These are phyloP conservation scores for Pseudonaja textilis DNA, from an alignment of 2,113 vertebrate genomes.

Conservation along the genomic window DNA sequence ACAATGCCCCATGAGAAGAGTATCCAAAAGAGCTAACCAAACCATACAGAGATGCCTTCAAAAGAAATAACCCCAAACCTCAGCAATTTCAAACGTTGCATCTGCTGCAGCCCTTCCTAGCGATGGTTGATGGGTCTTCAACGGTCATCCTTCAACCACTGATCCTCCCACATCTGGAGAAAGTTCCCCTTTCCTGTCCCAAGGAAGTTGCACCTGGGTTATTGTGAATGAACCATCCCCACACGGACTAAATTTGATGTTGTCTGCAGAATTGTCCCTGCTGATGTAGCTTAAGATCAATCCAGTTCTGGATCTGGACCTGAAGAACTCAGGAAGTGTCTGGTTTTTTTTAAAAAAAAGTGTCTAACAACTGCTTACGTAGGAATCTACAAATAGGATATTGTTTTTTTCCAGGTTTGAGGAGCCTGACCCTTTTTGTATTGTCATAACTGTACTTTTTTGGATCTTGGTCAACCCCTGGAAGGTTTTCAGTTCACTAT, in stretches of 20 bases:
- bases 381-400: not conserved
- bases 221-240: not conserved
- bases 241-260: not conserved
- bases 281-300: not conserved
- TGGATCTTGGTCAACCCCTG: not conserved
- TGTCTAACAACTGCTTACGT: not conserved
- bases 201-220: not conserved
- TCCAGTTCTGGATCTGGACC: no score
- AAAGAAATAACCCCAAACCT: no score
- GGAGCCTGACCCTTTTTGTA: not conserved
- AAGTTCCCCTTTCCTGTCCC: not conserved
- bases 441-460: conserved; percentile 11
- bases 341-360: not conserved
- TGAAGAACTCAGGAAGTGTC: not conserved
- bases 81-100: not conserved
- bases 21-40: not conserved
- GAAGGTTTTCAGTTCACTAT: conserved; percentile 3
- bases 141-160: not conserved
- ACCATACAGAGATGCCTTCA: not conserved
- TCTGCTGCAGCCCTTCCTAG: not conserved
- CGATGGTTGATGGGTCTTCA: not conserved
- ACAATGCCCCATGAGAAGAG: accelerated
- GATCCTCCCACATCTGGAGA: not conserved
- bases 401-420: not conserved
- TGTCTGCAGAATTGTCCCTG: not conserved